Evolutionary conservation across 2,888 invertebrate species (phyloP).

Genomic region (Drosophila putrida): DNA sequence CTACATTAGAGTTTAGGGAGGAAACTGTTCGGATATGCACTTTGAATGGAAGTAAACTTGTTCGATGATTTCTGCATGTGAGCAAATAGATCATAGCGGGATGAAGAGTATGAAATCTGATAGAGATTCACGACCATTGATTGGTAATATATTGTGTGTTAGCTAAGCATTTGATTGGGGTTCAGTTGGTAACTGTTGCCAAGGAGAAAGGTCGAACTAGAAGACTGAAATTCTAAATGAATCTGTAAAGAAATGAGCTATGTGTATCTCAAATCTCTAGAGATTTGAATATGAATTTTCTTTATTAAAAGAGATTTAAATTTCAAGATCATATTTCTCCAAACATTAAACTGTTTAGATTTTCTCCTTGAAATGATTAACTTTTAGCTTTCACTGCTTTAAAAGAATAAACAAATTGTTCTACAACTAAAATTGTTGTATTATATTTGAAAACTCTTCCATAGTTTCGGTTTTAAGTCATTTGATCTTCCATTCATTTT

Average conservation of each 20-base stretch:
- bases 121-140: not conserved
- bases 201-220: no score
- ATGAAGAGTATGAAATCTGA: not conserved
- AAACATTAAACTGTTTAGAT: no score
- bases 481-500: not conserved
- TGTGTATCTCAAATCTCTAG: no score
- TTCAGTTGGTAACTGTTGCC: no score
- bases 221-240: no score
- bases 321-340: no score
- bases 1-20: constrained; percentile 24
- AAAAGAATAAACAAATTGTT: no score
- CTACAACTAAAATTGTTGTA: not conserved
- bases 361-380: no score
- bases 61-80: constrained; percentile 14
- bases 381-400: no score
- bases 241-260: no score
- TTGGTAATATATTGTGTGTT: not conserved
- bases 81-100: not conserved
- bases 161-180: not conserved
- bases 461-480: not conserved
- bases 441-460: not conserved
- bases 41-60: constrained; percentile 18
- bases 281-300: no score
- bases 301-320: no score
- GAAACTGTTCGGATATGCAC: constrained; percentile 30